These are phyloP conservation scores for Piprites chloris DNA, from an alignment of 2,113 vertebrate genomes.

Conservation along the genomic window DNA sequence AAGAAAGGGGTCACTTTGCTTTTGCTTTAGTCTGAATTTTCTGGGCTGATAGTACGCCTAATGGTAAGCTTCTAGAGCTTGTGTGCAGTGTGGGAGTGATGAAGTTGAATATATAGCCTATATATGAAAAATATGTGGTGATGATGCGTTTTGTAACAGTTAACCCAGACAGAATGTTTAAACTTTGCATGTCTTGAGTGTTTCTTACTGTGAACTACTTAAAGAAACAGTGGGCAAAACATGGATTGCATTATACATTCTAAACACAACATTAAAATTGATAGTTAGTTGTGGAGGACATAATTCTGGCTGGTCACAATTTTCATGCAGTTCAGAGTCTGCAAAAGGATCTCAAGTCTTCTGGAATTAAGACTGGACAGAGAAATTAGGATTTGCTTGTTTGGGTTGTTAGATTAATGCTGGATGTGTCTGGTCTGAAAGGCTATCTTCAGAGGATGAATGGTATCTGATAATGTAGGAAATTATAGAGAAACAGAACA, in stretches of 20 bases:
- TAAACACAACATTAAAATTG: neutral
- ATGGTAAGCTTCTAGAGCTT: neutral
- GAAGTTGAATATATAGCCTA: neutral
- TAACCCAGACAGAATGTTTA: neutral
- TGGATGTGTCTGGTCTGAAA: neutral
- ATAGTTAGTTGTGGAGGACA: neutral
- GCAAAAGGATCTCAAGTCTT: neutral
- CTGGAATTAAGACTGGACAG: neutral
- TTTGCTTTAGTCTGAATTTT: neutral
- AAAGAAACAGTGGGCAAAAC: neutral
- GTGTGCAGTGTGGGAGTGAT: neutral
- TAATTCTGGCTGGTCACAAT: neutral
- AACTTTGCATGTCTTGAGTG: rapidly evolving
- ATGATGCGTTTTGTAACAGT: neutral
- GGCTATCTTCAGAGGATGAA: neutral
- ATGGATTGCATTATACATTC: neutral
- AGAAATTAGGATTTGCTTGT: neutral
- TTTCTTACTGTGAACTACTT: neutral
- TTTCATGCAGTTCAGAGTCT: neutral
- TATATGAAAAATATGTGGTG: neutral
- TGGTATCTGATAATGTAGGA: neutral
- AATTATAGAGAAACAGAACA: neutral
- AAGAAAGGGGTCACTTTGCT: neutral
- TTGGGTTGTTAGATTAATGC: neutral
- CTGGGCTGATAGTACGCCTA: neutral